Base-by-base conservation (phyloP, 30 jellyfish, hydroid and myxozoan genomes). In the Turritopsis rubra region DNA sequence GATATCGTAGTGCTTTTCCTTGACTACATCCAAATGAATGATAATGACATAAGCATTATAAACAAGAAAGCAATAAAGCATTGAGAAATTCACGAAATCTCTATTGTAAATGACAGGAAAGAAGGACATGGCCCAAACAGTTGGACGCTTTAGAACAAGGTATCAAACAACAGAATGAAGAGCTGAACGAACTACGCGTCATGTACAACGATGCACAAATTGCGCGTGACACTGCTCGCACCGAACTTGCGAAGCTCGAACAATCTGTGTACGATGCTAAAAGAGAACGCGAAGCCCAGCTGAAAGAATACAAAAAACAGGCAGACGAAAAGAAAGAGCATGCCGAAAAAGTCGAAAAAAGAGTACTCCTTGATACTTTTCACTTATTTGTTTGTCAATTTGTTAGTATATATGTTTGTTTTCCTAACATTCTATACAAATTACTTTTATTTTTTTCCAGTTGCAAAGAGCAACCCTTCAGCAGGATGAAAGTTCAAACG, bases 251-350 rank as follows among this genome's bases (percentile, higher is more conserved):
- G 9, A 93, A 93, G 73, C 87, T 85, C 66, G 99, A 93, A 27
- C 99, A 93, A 31, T 75, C 97, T 85, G 87, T 93, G 31, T 88
- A 71, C 31, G 99, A 93, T 79, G 96, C 99, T 20, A 93, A 93
- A 84, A 82, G 84, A 52, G 96, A 93, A 22, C 31, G 99, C 21
- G 99, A 93, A 72, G 90, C 92, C 9, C 96, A 85, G 84, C 85
- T 93, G 26, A 93, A 79, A 52, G 96, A 93, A 79, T 93, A 89
- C 79, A 93, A 93, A 86, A 93, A 85, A 60, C 99, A 93, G 60
- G 99, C 99, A 13, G 99, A 88, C 70, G 99, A 93, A 81, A 93
- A 93, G 88, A 93, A 85, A 29, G 99, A 93, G 66, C 96, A 93
- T 85, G 99, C 99, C 65, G 99, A 93, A 72, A 88, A 88, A 73